Evolutionary conservation across 2,888 invertebrate species (phyloP).

Genomic region (Agrotis puta): DNA sequence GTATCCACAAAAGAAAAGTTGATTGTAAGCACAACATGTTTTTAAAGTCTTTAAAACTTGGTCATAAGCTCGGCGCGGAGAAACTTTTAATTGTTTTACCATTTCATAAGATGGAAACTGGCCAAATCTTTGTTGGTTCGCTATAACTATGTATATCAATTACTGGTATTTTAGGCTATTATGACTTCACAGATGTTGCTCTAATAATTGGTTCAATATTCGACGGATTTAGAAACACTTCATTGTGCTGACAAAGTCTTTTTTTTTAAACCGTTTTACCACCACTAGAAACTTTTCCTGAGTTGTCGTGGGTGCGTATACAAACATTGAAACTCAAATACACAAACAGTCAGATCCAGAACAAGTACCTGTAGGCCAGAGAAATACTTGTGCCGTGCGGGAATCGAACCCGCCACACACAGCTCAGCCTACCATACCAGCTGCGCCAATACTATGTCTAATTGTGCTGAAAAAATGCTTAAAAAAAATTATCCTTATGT

Average conservation of each 20-base stretch:
- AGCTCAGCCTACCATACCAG: too few relatives aligned
- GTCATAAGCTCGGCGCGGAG: constrained; percentile 53
- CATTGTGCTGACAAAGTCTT: background rate
- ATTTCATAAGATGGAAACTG: constrained; percentile 73
- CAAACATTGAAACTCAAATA: too few relatives aligned
- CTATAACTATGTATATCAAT: constrained; percentile 54
- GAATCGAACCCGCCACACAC: too few relatives aligned
- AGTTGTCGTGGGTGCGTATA: too few relatives aligned
- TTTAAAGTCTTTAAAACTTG: constrained; percentile 71
- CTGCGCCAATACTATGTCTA: too few relatives aligned
- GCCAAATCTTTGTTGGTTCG: constrained; percentile 58
- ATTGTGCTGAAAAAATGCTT: too few relatives aligned
- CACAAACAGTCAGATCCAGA: too few relatives aligned
- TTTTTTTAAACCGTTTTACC: too few relatives aligned
- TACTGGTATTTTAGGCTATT: constrained; percentile 34
- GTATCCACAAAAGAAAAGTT: constrained; percentile 54
- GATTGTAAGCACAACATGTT: constrained; percentile 66
- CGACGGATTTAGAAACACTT: background rate
- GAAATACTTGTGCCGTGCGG: too few relatives aligned
- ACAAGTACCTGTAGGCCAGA: too few relatives aligned
- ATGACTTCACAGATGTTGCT: constrained; percentile 12
- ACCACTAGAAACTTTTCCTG: too few relatives aligned
- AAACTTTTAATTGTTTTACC: constrained; percentile 80
- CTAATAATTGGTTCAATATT: background rate
- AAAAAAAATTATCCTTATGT: too few relatives aligned